Evolutionary conservation across 2,888 invertebrate species (phyloP), one percentile per base, ranked within the genome.

Genomic region (Bunonema sp.): DNA sequence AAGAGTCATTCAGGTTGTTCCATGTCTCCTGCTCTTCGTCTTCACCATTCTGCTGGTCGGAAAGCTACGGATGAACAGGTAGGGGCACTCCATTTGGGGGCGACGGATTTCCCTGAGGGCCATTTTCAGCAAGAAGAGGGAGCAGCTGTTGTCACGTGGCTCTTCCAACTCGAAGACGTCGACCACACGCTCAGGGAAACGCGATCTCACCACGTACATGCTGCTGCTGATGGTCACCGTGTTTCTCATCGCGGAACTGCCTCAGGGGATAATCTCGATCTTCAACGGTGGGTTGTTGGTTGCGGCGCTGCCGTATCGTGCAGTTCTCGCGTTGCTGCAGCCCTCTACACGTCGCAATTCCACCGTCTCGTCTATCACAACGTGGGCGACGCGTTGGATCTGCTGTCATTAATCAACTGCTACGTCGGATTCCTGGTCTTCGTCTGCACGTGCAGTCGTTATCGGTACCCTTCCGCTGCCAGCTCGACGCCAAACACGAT

Each of bases 161-260:
- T n/a, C n/a, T n/a, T n/a, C n/a, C n/a, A n/a, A n/a, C n/a, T n/a
- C n/a, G n/a, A n/a, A n/a, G n/a, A n/a, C n/a, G n/a, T n/a, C n/a
- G n/a, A n/a, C n/a, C n/a, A n/a, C n/a, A n/a, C n/a, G n/a, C n/a
- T n/a, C n/a, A n/a, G n/a, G n/a, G n/a, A n/a, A 4, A 12, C 23
- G 31, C 3, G 44, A 79, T 63, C 76, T 79, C 49, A 80, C 81
- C 50, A 81, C 81, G 3, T 74, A 80, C 35, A 80, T 81, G 60
- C 71, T 82, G 28, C 81, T 82, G 40, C 77, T 79, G 0, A 80
- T 82, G 22, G 80, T 82, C n/a, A 73, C 81, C 37, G 74, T 82
- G 42, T 82, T 82, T 68, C 74, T 82, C 31, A 63, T 80, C n/a
- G 82, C 82, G 57, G 82, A 82, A 68, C 73, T 79, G 34, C 82